A percentile compares a stretch with the other conserved stretches of the same genome.
phyloP scores from a whole-genome alignment of 2,888 invertebrate species.

The Sylvicola fuscatus region DNA sequence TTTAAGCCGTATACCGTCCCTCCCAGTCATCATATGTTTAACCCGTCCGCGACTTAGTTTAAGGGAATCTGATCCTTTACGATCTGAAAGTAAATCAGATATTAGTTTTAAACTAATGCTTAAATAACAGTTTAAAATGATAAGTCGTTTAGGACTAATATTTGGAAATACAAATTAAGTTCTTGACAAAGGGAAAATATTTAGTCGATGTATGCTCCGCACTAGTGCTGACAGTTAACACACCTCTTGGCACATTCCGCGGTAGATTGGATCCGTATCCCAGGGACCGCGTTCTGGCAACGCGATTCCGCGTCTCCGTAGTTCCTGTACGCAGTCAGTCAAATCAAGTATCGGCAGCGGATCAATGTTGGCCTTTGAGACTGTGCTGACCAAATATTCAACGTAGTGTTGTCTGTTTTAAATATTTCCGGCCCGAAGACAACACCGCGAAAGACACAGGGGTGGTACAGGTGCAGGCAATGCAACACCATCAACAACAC shows the following conservation, averaged over 20 bases:
- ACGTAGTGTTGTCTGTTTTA: slow-evolving; percentile 83
- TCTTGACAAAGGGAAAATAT: too few relatives aligned
- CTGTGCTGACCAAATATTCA: slow-evolving; percentile 80
- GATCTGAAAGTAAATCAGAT: slow-evolving; percentile 33
- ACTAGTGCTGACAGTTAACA: too few relatives aligned
- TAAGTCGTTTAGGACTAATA: too few relatives aligned
- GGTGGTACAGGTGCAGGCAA: neutral
- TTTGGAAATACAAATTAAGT: too few relatives aligned
- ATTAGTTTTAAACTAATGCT: too few relatives aligned
- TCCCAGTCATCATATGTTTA: neutral
- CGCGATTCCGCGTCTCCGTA: slow-evolving; percentile 64
- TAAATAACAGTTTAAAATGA: too few relatives aligned
- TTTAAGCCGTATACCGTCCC: too few relatives aligned
- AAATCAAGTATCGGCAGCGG: slow-evolving; percentile 75
- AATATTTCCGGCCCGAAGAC: slow-evolving; percentile 13
- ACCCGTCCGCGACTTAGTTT: slow-evolving; percentile 4
- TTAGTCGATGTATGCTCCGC: too few relatives aligned
- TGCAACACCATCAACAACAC: slow-evolving; percentile 6
- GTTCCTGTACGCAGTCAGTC: slow-evolving; percentile 69
- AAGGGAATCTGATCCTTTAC: slow-evolving; percentile 8
- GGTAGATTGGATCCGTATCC: slow-evolving; percentile 69
- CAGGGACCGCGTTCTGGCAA: slow-evolving; percentile 64
- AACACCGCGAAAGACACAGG: slow-evolving; percentile 10
- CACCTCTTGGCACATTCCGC: slow-evolving; percentile 57
- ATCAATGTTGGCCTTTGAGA: slow-evolving; percentile 67